Evolutionary conservation across 2,113 vertebrate species (phyloP).

Genomic region (Hippopotamus amphibius): DNA sequence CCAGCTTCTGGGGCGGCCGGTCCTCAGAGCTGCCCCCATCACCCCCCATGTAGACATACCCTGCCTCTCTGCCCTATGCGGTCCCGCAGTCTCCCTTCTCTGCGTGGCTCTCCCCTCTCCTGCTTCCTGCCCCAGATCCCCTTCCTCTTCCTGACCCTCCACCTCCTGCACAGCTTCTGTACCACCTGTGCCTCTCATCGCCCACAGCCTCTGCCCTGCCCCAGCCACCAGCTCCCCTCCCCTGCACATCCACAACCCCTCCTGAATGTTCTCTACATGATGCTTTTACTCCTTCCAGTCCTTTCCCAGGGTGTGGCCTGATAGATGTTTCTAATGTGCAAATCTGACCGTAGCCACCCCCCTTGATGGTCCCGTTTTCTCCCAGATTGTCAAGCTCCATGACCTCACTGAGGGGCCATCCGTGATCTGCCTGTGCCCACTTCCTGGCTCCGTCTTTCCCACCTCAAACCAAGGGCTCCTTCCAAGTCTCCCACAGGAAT

Average conservation of each 20-base stretch:
- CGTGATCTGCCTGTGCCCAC: accelerated
- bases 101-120: neutral
- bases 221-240: neutral
- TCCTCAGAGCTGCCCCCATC: neutral
- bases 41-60: no score
- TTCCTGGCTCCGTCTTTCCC: neutral
- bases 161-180: neutral
- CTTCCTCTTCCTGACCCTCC: neutral
- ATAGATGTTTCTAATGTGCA: neutral
- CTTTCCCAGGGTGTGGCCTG: neutral
- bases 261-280: neutral
- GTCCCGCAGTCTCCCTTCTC: neutral
- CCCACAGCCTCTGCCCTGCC: neutral
- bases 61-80: neutral
- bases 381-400: neutral
- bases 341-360: neutral
- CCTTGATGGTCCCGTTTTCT: neutral
- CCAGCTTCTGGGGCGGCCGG: neutral
- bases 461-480: neutral
- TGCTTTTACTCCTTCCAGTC: neutral
- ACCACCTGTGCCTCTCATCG: neutral
- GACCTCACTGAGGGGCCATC: neutral
- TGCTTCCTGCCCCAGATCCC: neutral
- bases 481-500: neutral
- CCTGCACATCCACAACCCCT: neutral